Evolutionary conservation across 2,888 invertebrate species (phyloP).

Genomic region (Apotomis betuletana): DNA sequence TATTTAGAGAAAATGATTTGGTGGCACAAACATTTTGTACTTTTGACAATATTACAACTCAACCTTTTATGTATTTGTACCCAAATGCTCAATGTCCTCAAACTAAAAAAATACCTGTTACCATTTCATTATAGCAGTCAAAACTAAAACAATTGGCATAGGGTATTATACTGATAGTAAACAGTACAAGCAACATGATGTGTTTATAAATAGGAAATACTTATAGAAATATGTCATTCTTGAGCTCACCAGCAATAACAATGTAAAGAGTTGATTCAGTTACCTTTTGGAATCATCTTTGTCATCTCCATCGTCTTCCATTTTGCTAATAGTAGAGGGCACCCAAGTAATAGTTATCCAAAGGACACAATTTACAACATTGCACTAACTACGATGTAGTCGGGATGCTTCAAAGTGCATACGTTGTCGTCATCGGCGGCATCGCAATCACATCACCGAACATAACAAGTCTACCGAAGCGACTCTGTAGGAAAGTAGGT

Average conservation of each 20-base stretch:
- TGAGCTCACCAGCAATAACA: background rate
- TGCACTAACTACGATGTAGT: constrained; percentile 10
- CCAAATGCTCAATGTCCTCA: too few relatives aligned
- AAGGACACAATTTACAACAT: constrained; percentile 20
- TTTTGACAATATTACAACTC: too few relatives aligned
- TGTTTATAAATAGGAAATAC: background rate
- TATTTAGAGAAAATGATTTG: too few relatives aligned
- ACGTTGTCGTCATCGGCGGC: constrained; percentile 6
- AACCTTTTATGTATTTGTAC: too few relatives aligned
- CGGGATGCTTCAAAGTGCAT: constrained; percentile 17
- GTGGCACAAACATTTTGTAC: too few relatives aligned
- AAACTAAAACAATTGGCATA: too few relatives aligned
- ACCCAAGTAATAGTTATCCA: constrained; percentile 14
- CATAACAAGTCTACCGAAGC: constrained; percentile 1
- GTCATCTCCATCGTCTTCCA: constrained; percentile 93
- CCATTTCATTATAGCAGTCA: too few relatives aligned
- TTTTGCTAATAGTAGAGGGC: constrained; percentile 55
- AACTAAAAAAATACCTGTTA: too few relatives aligned
- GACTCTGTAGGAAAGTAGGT: background rate
- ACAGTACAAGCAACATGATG: background rate
- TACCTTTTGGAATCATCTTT: constrained; percentile 93
- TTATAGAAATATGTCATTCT: background rate
- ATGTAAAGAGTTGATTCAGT: constrained; percentile 47
- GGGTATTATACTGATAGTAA: background rate
- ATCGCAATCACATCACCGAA: constrained; percentile 5